A percentile compares a stretch with the other conserved stretches of the same genome.
phyloP scores from a whole-genome alignment of 1,140 invertebrate genomes.

The Aphaenogaster floridana region DNA sequence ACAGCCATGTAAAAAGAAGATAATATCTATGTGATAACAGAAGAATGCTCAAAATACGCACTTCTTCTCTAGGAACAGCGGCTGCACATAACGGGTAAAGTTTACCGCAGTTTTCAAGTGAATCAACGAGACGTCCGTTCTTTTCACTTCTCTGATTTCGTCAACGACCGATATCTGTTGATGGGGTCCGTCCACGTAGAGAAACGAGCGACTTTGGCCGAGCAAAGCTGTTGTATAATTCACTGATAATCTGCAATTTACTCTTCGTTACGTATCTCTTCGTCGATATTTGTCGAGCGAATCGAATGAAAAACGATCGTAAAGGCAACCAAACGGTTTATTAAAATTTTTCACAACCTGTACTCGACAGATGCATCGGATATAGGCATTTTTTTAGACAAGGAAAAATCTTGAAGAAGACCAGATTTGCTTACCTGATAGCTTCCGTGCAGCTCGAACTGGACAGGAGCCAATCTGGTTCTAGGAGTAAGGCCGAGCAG shows the following conservation, averaged over 20 bases:
- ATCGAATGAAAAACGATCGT: not conserved
- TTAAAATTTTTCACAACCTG: not conserved
- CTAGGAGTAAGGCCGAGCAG: conserved; percentile 90
- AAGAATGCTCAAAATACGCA: conserved; percentile 48
- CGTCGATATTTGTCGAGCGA: not conserved
- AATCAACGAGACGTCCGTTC: conserved; percentile 88
- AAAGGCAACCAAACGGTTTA: not conserved
- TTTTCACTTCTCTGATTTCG: conserved; percentile 86
- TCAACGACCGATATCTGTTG: conserved; percentile 90
- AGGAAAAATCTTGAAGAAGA: not conserved
- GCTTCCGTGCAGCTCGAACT: conserved; percentile 87
- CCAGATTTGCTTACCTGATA: conserved; percentile 84
- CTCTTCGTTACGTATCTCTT: not conserved
- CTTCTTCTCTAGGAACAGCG: conserved; percentile 85
- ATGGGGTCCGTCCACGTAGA: conserved; percentile 88
- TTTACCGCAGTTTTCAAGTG: conserved; percentile 87
- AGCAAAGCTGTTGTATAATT: conserved; percentile 90
- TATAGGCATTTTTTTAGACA: not conserved
- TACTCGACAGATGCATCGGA: not conserved
- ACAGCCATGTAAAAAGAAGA: not conserved
- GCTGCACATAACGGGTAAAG: conserved; percentile 89
- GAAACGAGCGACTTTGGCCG: conserved; percentile 88
- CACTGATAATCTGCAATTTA: conserved; percentile 86
- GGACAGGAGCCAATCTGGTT: conserved; percentile 89
- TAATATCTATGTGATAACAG: not conserved